Base-by-base conservation (phyloP, 2,888 invertebrate genomes). In the Clanis bilineata region DNA sequence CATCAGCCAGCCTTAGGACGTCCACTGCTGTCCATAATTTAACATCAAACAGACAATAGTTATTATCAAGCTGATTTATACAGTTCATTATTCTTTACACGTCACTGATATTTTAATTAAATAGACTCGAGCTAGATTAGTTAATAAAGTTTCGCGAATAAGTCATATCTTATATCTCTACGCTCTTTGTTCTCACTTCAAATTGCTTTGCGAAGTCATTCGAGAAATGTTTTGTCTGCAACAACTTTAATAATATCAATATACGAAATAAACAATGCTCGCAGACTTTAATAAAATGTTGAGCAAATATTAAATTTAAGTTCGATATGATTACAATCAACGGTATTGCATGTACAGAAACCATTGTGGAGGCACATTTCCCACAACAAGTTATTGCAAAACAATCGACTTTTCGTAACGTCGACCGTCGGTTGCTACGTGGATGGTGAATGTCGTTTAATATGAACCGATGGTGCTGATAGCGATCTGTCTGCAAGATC, bases 361-460 rank as follows among this genome's bases (percentile, higher is more conserved):
- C 64, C 64, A 64, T 71, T 71, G 63, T 62, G 62, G 61, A 70
- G 66, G 61, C 60, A 62, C 56, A 64, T 64, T 73, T 72, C 70
- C 69, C 71, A 75, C 69, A 69, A 71, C 63, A 70, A 69, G 69
- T 67, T 62, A 67, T 69, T 70, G 64, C 64, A 64, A 77, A 74
- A 74, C 71, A 68, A 71, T 69, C 64, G 57, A 61, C 60, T 67
- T 72, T 70, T 64, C 65, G 61, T 63, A 64, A 61, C 57, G 65
- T 66, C 63, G 65, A 56, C 61, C 64, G 59, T 63, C 69, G 66
- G 18, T 41, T 41, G 18, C 68, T 67, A 69, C 69, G 63, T 69
- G 68, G 68, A 65, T 70, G 58, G 65, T 58, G 55, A 62, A 62
- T 57, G 57, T 63, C 60, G 62, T 41, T 28, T 32, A 54, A 57